Conservation (phyloP, 2,797 vertebrate species). For the Alfaro cultratus region DNA sequence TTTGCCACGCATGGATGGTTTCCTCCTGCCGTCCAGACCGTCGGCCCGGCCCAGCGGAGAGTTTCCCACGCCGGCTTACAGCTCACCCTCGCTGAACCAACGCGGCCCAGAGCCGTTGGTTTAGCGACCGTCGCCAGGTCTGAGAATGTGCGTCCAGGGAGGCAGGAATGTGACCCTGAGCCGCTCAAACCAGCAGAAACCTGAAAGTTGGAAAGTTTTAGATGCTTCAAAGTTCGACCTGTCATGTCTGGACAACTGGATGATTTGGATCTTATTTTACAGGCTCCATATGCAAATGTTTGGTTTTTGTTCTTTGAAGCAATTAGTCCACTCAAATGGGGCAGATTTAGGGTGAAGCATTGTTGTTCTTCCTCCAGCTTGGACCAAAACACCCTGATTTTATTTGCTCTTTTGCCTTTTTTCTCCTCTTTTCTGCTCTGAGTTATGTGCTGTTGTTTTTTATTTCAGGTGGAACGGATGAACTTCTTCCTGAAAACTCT, state of each 20-base stretch:
- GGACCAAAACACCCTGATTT: background rate
- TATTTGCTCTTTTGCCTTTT: background rate
- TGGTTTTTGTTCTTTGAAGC: background rate
- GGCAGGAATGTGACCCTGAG: slow-evolving; percentile 55
- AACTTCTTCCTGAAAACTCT: slow-evolving; percentile 84
- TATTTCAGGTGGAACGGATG: slow-evolving; percentile 77
- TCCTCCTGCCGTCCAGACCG: background rate
- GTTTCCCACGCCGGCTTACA: slow-evolving; percentile 63
- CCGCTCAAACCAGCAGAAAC: too few relatives aligned
- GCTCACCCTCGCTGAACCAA: slow-evolving; percentile 57
- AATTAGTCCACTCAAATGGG: slow-evolving; percentile 22
- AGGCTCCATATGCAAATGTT: background rate
- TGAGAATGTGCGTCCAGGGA: slow-evolving; percentile 64
- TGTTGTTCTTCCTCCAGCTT: background rate
- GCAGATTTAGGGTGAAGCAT: slow-evolving; percentile 17
- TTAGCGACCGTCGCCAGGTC: slow-evolving; percentile 71
- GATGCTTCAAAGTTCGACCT: background rate
- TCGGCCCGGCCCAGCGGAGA: background rate
- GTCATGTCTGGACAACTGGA: background rate
- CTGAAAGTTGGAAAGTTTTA: background rate
- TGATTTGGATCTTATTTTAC: background rate
- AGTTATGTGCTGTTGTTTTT: background rate
- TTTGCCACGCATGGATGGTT: background rate
- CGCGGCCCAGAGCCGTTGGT: slow-evolving; percentile 61
- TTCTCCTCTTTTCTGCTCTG: background rate